Base-by-base conservation (phyloP, 2,888 invertebrate genomes). In the Mycalesis mineus region DNA sequence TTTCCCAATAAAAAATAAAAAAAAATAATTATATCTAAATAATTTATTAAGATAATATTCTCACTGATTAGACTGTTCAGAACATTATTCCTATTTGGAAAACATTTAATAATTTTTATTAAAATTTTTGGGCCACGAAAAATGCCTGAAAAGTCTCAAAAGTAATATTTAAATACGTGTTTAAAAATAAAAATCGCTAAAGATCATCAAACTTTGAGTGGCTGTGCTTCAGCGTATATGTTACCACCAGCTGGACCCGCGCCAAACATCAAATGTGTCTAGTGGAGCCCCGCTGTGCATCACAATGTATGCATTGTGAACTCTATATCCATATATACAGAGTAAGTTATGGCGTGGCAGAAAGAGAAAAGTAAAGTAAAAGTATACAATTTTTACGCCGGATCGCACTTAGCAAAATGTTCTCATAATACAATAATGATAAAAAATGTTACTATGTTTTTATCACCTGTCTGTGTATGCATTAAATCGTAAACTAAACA, bases 181-280 rank as follows among this genome's bases (percentile, higher is more conserved):
- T 49, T 49, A 9, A 49, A 49, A 49, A 49, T 39, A 49, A 39
- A 49, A 49, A 4, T 37, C 37, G 36, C 6, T 28, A 39, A 28
- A 37, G 49, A 49, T 39, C 49, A 51, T 39, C 49, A 51, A 44
- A 58, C 41, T 58, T 58, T 58, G 57, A 49, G 57, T 41, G 31
- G 9, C 53, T 29, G 14, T 36, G 36, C 6, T 22, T 8, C 29
- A 22, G 14, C 37, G 28, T 29, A 17, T 48, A 59, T 50, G 52
- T 44, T 31, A 29, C 49, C 39, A 37, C 31, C 49, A 49, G 39
- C 54, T 60, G 60, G 56, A 53, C n/a, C 7, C n/a, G 7, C 9
- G 56, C 60, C 60, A 60, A 57, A 14, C 14, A 39, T 55, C 52
- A 44, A 45, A 54, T 53, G 56, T 54, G 49, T 37, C 39, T 52